Percentiles rank a stretch among this genome's conserved stretches.
phyloP scores from a whole-genome alignment of 2,888 invertebrate species.

The Hipparchia sbordonii region DNA sequence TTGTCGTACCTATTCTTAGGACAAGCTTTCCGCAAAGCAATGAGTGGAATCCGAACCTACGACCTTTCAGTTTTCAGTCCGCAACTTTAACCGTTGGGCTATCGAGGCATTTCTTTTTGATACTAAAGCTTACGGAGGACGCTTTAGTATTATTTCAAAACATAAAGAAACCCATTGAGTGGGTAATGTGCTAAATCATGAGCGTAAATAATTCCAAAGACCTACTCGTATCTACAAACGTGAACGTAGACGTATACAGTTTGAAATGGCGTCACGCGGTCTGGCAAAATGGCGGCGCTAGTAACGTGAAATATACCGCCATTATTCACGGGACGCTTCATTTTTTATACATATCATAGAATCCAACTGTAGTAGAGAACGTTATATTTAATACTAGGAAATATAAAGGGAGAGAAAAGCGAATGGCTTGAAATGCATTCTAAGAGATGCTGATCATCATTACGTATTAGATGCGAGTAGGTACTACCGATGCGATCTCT shows the following conservation, averaged over 20 bases:
- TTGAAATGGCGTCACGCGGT: slow-evolving; percentile 81
- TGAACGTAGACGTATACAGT: slow-evolving; percentile 59
- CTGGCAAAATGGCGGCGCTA: slow-evolving; percentile 74
- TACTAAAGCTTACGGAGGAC: too few species aligned
- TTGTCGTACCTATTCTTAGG: too few species aligned
- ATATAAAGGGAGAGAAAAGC: too few species aligned
- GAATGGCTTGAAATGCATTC: too few species aligned
- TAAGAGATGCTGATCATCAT: not conserved
- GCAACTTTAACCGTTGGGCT: too few species aligned
- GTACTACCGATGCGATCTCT: not conserved
- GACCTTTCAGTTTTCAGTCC: too few species aligned
- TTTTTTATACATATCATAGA: slow-evolving; percentile 25
- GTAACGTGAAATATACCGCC: slow-evolving; percentile 57
- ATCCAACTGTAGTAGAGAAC: not conserved
- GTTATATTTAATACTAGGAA: not conserved
- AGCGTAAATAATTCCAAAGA: slow-evolving; percentile 37
- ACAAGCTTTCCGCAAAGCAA: too few species aligned
- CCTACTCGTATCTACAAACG: slow-evolving; percentile 40
- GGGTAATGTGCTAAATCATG: slow-evolving; percentile 20
- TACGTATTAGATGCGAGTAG: not conserved
- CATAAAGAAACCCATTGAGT: not conserved
- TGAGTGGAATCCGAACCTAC: too few species aligned
- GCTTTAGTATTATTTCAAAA: not conserved
- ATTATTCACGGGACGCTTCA: slow-evolving; percentile 54
- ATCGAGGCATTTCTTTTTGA: not conserved